Base-by-base conservation (phyloP, 1,140 invertebrate genomes). In the Nixonia krombeini region DNA sequence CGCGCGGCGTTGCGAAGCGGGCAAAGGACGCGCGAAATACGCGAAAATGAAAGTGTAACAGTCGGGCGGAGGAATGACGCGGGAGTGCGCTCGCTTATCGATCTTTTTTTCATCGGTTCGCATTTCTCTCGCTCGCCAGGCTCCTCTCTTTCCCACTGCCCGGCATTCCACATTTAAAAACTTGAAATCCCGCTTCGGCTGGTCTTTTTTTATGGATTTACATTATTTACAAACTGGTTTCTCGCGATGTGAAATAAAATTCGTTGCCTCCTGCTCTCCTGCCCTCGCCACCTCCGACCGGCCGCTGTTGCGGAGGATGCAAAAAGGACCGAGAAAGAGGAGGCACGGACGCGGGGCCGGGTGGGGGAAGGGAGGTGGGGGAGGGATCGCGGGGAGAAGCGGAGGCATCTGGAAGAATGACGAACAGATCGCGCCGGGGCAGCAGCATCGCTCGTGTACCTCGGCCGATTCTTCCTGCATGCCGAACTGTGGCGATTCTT, bases 141-240 rank as follows among this genome's bases (percentile, higher is more conserved):
- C 53, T 45, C 33, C 55, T 49, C 18, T 42, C 21, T 40, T 59
- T 56, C 47, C 46, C 18, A 44, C n/a, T 17, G 12, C 9, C 15
- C 18, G 9, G 41, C 72, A 73, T 73, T 72, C 59, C 72, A 52
- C 68, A 69, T 76, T 70, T 69, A 70, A 76, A 76, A 68, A 75
- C 65, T 56, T 53, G 42, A 61, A 64, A 51, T 45, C 66, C 67
- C 45, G 35, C 53, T 58, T 10, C 35, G 18, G 9, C 26, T 35
- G 7, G 40, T 51, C 41, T 68, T 75, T 74, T 76, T 72, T 75
- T 73, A 63, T 69, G 67, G 74, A 80, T 78, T 77, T 74, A 74
- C 76, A 80, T 80, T 78, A 80, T 78, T 78, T 78, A 71, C 70
- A 76, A 80, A 78, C 78, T 75, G 78, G 76, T 78, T 80, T 76